These are phyloP conservation scores for Pardalotus punctatus DNA, from an alignment of 2,113 vertebrate genomes.

Conservation along the genomic window DNA sequence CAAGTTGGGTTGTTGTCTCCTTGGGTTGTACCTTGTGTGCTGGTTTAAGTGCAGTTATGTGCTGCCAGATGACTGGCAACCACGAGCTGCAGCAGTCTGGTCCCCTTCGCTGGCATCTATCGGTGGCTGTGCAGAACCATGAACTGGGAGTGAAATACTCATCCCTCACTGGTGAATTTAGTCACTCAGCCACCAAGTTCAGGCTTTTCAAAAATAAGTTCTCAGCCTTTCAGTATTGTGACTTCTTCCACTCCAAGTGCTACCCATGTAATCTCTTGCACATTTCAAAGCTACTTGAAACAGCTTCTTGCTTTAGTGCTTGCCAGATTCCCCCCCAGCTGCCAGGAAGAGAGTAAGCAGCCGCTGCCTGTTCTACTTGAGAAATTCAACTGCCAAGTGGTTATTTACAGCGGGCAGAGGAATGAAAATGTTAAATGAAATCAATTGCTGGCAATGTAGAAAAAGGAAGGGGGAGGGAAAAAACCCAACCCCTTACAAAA, in stretches of 20 bases:
- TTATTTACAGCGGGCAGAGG: slow-evolving; percentile 64
- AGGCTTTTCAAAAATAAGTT: background rate
- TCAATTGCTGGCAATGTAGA: slow-evolving; percentile 55
- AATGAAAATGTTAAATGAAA: slow-evolving; percentile 71
- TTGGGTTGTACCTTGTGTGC: background rate
- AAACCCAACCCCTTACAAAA: slow-evolving; percentile 23
- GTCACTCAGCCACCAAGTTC: background rate
- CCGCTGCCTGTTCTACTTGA: slow-evolving; percentile 64
- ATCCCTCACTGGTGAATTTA: background rate
- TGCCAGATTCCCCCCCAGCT: slow-evolving; percentile 62
- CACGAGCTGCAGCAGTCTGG: background rate
- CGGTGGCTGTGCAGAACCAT: background rate
- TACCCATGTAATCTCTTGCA: slow-evolving; percentile 21
- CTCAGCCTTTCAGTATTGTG: background rate
- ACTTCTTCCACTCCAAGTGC: slow-evolving; percentile 45
- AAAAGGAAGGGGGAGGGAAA: background rate
- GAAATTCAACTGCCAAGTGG: slow-evolving; percentile 60
- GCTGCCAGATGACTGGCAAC: background rate
- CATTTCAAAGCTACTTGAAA: slow-evolving; percentile 46
- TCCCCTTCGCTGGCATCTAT: background rate
- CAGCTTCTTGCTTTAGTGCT: slow-evolving; percentile 57
- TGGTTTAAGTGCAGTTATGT: background rate
- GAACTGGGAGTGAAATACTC: background rate
- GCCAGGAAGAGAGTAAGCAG: slow-evolving; percentile 63
- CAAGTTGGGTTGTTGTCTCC: background rate